These are phyloP conservation scores for Auanema freiburgensis DNA, from an alignment of 2,888 invertebrate species.

Conservation along the genomic window DNA sequence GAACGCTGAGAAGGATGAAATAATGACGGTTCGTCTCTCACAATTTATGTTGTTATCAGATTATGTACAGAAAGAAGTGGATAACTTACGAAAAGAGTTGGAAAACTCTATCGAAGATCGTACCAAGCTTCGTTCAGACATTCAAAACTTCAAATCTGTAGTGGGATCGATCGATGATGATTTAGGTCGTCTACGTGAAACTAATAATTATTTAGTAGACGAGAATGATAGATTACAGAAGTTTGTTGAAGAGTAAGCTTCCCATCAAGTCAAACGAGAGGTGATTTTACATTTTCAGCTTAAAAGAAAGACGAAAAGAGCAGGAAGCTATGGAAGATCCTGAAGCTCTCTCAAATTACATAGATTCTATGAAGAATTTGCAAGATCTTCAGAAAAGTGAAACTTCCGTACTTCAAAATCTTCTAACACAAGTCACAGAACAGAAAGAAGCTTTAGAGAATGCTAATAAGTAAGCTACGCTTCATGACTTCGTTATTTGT, in stretches of 20 bases:
- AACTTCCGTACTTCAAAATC: no score
- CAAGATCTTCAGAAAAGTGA: no score
- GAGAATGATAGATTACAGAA: conserved; percentile 39
- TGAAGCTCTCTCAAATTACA: no score
- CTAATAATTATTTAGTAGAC: conserved; percentile 37
- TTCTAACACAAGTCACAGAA: conserved; percentile 5
- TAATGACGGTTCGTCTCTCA: conserved; percentile 13
- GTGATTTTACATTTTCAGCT: conserved; percentile 17
- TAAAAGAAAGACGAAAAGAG: conserved; percentile 18
- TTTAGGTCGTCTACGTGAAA: conserved; percentile 38
- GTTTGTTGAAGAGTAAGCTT: conserved; percentile 31
- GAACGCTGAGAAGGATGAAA: conserved; percentile 4
- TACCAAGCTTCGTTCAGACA: conserved; percentile 39
- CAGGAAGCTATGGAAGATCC: conserved; percentile 4
- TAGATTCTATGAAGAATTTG: no score
- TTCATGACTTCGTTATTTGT: background rate
- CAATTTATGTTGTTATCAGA: conserved; percentile 9
- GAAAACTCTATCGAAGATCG: conserved; percentile 43
- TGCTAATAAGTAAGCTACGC: background rate
- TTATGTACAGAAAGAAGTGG: background rate
- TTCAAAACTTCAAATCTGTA: conserved; percentile 41
- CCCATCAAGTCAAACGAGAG: conserved; percentile 18
- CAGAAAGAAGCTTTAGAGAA: conserved; percentile 12
- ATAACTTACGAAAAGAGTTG: conserved; percentile 39
- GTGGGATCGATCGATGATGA: conserved; percentile 46